phyloP scores from a whole-genome alignment of 2,113 vertebrate species.

The Prolemur simus region DNA sequence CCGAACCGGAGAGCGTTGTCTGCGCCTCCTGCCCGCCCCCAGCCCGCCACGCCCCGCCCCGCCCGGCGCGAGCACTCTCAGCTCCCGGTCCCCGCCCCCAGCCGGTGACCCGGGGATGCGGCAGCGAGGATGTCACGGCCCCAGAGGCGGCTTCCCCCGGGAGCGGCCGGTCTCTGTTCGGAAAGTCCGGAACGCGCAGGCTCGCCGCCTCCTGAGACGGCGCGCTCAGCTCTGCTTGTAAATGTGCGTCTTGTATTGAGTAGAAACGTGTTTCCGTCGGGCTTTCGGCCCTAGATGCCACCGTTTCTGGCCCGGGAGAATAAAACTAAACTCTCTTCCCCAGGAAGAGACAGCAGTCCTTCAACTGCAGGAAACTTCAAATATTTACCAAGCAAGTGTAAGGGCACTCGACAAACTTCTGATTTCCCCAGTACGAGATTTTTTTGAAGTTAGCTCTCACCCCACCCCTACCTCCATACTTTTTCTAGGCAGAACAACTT shows the following conservation, averaged over 20 bases:
- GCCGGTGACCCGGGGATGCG: fast-evolving
- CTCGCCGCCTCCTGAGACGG: too few species aligned
- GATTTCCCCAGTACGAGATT: background rate
- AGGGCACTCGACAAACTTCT: background rate
- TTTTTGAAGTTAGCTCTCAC: background rate
- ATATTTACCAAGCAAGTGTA: background rate
- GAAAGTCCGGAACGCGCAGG: background rate
- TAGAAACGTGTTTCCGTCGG: background rate
- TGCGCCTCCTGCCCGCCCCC: too few species aligned
- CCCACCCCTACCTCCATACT: too few species aligned
- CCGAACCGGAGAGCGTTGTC: background rate
- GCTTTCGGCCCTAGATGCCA: background rate
- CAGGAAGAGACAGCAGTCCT: background rate
- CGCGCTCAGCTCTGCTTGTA: background rate
- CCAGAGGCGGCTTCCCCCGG: fast-evolving
- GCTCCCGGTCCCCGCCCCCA: background rate
- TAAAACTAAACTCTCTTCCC: background rate
- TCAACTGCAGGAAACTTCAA: background rate
- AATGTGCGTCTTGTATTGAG: background rate
- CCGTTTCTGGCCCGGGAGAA: background rate
- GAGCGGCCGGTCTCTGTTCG: background rate
- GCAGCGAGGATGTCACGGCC: too few species aligned
- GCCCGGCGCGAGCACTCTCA: fast-evolving
- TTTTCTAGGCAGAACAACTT: background rate
- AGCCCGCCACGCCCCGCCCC: too few species aligned